phyloP scores from a whole-genome alignment of 2,888 invertebrate species.

The Brachynemurus nebulosus region DNA sequence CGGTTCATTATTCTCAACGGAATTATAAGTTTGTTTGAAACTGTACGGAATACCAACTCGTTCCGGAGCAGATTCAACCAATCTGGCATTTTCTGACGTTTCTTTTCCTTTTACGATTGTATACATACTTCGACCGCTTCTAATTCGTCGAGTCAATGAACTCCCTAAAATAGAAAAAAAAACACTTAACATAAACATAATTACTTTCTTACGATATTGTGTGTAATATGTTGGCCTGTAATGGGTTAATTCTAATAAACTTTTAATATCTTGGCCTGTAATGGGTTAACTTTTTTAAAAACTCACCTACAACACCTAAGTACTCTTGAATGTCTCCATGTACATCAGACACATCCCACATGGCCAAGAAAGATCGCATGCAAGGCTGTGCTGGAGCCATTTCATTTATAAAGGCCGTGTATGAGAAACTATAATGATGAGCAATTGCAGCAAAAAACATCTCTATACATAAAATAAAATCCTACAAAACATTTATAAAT shows the following conservation, averaged over 20 bases:
- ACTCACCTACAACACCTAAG: constrained; percentile 71
- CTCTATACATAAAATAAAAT: constrained; percentile 93
- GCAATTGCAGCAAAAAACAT: constrained; percentile 95
- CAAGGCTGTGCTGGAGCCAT: constrained; percentile 33
- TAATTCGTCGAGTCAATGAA: constrained; percentile 59
- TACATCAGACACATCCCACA: constrained; percentile 97
- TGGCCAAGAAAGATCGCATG: constrained; percentile 71
- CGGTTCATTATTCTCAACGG: background rate
- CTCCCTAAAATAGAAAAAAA: constrained; percentile 45
- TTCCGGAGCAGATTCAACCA: constrained; percentile 9
- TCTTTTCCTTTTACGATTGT: constrained; percentile 57
- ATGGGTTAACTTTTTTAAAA: too few species aligned
- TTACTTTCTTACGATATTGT: too few species aligned
- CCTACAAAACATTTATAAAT: constrained; percentile 56
- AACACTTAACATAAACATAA: too few species aligned
- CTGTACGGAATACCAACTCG: constrained; percentile 2
- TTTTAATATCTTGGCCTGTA: too few species aligned
- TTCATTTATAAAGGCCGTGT: constrained; percentile 60
- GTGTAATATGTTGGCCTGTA: too few species aligned
- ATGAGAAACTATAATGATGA: constrained; percentile 93
- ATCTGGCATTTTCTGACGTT: constrained; percentile 19
- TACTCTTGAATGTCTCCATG: constrained; percentile 87
- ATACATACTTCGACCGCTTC: constrained; percentile 65
- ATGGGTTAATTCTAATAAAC: too few species aligned
- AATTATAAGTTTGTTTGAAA: constrained; percentile 1